Evolutionary conservation across 2,797 vertebrate genomes (phyloP).

Genomic region (Danio choprae): DNA sequence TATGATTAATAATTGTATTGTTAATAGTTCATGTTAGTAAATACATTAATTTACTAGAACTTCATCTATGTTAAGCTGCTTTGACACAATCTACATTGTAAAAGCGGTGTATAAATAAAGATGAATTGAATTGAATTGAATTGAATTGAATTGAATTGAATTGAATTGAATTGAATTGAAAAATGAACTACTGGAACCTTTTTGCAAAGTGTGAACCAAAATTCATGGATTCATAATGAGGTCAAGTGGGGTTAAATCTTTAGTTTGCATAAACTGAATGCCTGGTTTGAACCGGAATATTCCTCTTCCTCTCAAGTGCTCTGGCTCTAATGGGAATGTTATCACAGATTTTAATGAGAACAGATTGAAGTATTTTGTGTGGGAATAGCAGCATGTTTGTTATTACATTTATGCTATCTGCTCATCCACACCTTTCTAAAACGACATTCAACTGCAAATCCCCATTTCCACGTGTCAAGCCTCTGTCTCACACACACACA

Average conservation of each 20-base stretch:
- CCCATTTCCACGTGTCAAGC: conserved; percentile 22
- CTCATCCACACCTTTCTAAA: not conserved
- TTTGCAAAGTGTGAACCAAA: not conserved
- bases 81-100: too few relatives aligned
- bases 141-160: too few relatives aligned
- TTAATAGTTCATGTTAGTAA: too few relatives aligned
- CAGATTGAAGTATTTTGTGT: conserved; percentile 51
- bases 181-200: too few relatives aligned
- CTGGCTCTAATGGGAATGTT: conserved; percentile 34
- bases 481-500: conserved; percentile 5
- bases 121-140: too few relatives aligned
- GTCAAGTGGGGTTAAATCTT: conserved; percentile 72
- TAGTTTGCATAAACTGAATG: conserved; percentile 38
- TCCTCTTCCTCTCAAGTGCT: not conserved
- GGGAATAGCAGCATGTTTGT: conserved; percentile 36
- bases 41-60: too few relatives aligned
- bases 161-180: too few relatives aligned
- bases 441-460: not conserved
- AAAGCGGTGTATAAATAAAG: too few relatives aligned
- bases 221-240: conserved; percentile 62
- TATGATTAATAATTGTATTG: too few relatives aligned
- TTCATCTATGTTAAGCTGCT: too few relatives aligned
- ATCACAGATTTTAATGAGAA: conserved; percentile 46
- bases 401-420: conserved; percentile 32
- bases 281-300: conserved; percentile 59